Conservation (phyloP, 2,113 vertebrate species). For the Sisor rabdophorus region DNA sequence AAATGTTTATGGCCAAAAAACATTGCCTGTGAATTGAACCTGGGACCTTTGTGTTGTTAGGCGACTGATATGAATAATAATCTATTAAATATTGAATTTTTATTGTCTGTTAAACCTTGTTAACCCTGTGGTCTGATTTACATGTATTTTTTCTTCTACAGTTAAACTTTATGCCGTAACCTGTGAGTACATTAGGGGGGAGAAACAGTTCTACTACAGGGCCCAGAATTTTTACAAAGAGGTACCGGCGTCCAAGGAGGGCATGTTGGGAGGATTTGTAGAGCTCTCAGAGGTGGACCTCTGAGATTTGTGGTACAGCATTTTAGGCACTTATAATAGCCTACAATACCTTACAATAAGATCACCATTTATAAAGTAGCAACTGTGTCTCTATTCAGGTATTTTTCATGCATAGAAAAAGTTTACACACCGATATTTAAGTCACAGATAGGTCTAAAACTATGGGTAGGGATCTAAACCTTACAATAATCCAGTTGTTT, state of each 20-base stretch:
- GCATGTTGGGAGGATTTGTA: slow-evolving; percentile 94
- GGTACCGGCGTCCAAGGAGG: slow-evolving; percentile 87
- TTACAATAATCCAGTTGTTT: background rate
- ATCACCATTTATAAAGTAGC: background rate
- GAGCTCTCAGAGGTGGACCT: slow-evolving; percentile 84
- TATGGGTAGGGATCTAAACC: background rate
- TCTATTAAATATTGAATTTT: too few species aligned
- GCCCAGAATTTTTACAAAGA: slow-evolving; percentile 89
- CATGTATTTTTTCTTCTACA: slow-evolving; percentile 60
- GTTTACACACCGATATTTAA: background rate
- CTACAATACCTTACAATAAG: too few species aligned
- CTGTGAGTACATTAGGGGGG: slow-evolving; percentile 89
- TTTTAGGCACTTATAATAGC: background rate
- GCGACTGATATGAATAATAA: too few species aligned
- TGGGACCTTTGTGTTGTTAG: too few species aligned
- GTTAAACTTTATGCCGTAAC: slow-evolving; percentile 94
- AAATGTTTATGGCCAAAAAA: too few species aligned
- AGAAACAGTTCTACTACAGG: slow-evolving; percentile 94
- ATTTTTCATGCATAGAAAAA: background rate
- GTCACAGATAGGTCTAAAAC: background rate
- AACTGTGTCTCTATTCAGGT: background rate
- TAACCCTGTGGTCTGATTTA: background rate
- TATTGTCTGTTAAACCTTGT: too few species aligned
- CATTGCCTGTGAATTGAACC: too few species aligned
- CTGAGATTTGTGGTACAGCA: slow-evolving; percentile 84